phyloP scores from a whole-genome alignment of 2,797 vertebrate species.

The Sebastes trivittatus region DNA sequence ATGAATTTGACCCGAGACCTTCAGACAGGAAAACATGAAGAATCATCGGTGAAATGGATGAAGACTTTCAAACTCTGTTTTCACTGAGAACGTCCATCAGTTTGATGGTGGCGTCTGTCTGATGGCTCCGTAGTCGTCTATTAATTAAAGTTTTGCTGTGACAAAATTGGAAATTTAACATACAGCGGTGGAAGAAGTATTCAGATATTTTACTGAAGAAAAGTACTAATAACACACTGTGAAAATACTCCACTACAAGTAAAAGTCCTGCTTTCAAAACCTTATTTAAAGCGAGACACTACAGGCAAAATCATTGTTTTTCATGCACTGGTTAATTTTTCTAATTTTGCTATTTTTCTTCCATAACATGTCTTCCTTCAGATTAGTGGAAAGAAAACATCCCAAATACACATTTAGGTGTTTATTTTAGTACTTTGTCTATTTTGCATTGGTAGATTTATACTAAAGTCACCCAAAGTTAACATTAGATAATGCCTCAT shows the following conservation, averaged over 20 bases:
- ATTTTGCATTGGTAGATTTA: too few species aligned
- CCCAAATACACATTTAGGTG: too few species aligned
- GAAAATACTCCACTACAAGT: background rate
- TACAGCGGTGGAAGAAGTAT: background rate
- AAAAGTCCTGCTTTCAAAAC: background rate
- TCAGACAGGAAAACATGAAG: conserved; percentile 84
- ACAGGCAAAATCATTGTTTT: too few species aligned
- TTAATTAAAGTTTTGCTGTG: background rate
- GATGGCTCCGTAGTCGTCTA: background rate
- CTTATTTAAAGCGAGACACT: background rate
- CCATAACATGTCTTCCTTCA: too few species aligned
- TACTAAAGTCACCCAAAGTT: too few species aligned
- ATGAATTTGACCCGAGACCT: conserved; percentile 82
- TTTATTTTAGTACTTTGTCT: too few species aligned
- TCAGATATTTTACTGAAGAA: background rate
- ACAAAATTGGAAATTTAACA: background rate
- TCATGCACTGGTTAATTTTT: too few species aligned
- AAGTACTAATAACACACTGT: background rate
- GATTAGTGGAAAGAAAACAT: too few species aligned
- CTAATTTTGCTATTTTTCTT: too few species aligned
- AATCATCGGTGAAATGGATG: conserved; percentile 84
- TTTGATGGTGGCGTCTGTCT: background rate
- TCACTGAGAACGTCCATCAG: background rate
- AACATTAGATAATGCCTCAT: too few species aligned
- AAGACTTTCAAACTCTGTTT: background rate